Conservation (phyloP, 2,797 vertebrate genomes). For the Gymnothorax reevesii region DNA sequence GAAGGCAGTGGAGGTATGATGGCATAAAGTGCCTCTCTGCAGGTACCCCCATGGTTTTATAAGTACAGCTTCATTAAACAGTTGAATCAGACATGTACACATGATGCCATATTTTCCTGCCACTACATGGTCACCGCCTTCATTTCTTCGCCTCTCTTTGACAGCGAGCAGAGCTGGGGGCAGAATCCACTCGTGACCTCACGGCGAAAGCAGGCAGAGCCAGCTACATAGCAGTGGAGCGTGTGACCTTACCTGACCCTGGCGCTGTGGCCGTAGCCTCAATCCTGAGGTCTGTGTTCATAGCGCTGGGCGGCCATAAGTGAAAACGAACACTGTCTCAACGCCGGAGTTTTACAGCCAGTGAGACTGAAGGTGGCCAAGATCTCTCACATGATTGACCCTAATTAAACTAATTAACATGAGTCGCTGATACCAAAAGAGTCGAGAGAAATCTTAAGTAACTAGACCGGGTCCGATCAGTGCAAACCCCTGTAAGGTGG, state of each 20-base stretch:
- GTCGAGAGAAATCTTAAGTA: not conserved
- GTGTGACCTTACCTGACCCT: conserved; percentile 81
- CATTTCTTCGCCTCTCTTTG: not conserved
- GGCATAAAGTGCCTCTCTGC: not conserved
- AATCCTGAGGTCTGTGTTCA: conserved; percentile 75
- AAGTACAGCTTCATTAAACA: not conserved
- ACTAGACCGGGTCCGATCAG: not conserved
- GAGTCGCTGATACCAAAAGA: not conserved
- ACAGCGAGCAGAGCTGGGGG: conserved; percentile 79
- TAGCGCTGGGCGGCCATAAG: conserved; percentile 60
- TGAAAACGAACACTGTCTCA: not conserved
- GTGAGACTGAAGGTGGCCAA: not conserved
- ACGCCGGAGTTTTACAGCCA: not conserved
- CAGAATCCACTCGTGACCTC: conserved; percentile 81
- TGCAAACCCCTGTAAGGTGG: not conserved
- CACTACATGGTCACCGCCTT: not conserved
- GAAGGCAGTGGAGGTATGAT: conserved; percentile 75
- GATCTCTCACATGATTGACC: not conserved
- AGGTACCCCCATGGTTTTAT: not conserved
- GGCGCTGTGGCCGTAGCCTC: conserved; percentile 82
- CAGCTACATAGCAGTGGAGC: conserved; percentile 83
- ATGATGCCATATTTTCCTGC: not conserved
- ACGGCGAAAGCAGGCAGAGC: conserved; percentile 84
- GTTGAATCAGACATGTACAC: not conserved
- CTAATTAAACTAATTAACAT: not conserved